Evolutionary conservation across 2,797 vertebrate species (phyloP), one percentile per base, ranked within the genome.

Genomic region (Neomorphus geoffroyi): DNA sequence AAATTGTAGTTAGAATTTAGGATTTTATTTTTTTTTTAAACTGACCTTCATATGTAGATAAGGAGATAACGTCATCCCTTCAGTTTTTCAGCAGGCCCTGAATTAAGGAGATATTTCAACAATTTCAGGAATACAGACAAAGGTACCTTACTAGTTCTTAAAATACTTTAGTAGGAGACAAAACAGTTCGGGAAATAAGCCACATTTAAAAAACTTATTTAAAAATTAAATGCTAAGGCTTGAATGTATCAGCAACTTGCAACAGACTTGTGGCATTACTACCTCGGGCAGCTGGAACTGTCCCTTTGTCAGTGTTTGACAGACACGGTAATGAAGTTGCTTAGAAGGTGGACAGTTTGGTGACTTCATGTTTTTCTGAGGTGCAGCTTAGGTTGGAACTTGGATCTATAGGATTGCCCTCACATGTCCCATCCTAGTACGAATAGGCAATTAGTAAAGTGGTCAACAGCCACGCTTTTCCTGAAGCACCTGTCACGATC

Each of bases 281-380:
- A 7, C 8, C 19, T 64, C 19, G 3, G 45, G 43, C 35, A 64
- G 27, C 26, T 37, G 10, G 18, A 53, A 28, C 67, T 30, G 28
- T 33, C 21, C 10, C 53, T 61, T 22, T 65, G 14, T 26, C 0
- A 0, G 53, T 41, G 23, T 51, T n/a, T 62, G 48, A 16, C 37
- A 50, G 43, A 26, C 12, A 13, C 0, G 14, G 0, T 21, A 17
- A 5, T 19, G n/a, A 6, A 17, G 53, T 46, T 66, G n/a, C 56
- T 77, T 19, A 9, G 54, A 18, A 58, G 15, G 8, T 58, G 39
- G 46, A 3, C 27, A 23, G 30, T 16, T 46, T 32, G 61, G 9
- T 78, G 23, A n/a, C 26, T 70, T 48, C 2, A 0, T 45, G 21
- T 43, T 21, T 62, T 81, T 56, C 46, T 53, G 54, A 80, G 69